These are phyloP conservation scores for Drosophila pruinosa DNA, from an alignment of 1,140 invertebrate genomes.

Conservation along the genomic window DNA sequence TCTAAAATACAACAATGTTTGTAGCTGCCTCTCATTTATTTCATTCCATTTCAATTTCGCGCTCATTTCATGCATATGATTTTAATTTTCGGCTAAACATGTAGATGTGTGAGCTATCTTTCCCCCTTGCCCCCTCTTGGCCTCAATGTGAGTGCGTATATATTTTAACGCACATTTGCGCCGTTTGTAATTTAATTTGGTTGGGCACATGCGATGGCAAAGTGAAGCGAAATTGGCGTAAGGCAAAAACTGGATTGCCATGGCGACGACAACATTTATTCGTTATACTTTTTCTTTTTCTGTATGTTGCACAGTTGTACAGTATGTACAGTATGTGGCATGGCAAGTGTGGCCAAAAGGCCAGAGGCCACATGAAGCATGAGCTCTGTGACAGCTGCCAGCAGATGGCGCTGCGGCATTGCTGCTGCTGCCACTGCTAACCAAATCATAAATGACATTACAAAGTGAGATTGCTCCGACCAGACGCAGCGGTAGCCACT, in stretches of 20 bases:
- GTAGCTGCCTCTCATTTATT: slow-evolving; percentile 54
- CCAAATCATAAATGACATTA: slow-evolving; percentile 75
- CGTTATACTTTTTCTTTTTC: not conserved
- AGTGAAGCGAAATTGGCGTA: slow-evolving; percentile 37
- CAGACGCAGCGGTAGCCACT: not conserved
- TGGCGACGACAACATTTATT: not conserved
- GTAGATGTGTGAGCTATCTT: slow-evolving; percentile 3
- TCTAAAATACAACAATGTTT: not conserved
- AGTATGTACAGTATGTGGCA: not conserved
- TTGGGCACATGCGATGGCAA: slow-evolving; percentile 32
- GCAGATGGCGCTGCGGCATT: slow-evolving; percentile 25
- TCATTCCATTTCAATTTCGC: slow-evolving; percentile 78
- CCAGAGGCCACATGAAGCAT: slow-evolving; percentile 5
- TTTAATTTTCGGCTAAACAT: slow-evolving; percentile 73
- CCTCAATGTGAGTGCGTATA: slow-evolving; percentile 6
- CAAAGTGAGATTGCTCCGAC: slow-evolving; percentile 27
- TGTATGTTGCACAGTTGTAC: too few relatives aligned
- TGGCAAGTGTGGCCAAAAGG: not conserved
- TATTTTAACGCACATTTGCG: slow-evolving; percentile 42
- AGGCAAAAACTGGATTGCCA: slow-evolving; percentile 8
- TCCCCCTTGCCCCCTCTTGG: not conserved
- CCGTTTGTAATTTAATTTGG: slow-evolving; percentile 73
- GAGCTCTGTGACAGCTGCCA: slow-evolving; percentile 23
- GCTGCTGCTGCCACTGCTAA: slow-evolving; percentile 27
- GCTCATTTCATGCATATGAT: slow-evolving; percentile 81